Base-by-base conservation (phyloP, 92 coral and sea anemone genomes). In the Epizoanthus stellaris region DNA sequence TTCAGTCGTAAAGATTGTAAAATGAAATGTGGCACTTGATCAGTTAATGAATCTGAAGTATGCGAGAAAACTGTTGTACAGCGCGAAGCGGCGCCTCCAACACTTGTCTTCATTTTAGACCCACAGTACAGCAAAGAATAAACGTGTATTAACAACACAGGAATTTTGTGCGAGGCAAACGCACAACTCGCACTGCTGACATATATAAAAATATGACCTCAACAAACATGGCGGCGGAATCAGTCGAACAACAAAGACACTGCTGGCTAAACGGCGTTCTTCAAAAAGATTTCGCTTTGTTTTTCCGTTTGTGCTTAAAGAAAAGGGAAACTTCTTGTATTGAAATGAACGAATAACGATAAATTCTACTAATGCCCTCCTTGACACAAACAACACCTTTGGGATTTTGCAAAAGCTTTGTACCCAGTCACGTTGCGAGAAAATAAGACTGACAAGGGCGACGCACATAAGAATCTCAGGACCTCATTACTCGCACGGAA, bases 401-500 rank as follows among this genome's bases (percentile, higher is more conserved):
- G 83, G 67, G 83, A 20, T 40, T 79, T 79, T 79, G 13, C 58
- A 39, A 79, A 79, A 39, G 60, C 70, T 19, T 25, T 77, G 23
- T 60, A 74, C 54, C 83, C 83, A 62, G 72, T 59, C 72, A 63
- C 72, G 70, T 62, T 71, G 49, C 45, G 73, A 68, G 49, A 68
- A 38, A 52, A 45, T 3, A 52, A 52, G 14, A 19, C 71, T 45
- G 45, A 8, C 52, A 14, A 62, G 60, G 40, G 39, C 83, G 83
- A 43, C 73, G 72, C 70, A 60, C 53, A 60, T 63, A 62, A 70
- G 83, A 79, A 79, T 79, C 72, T 79, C 72, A 8, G 70, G 65
- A 45, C 71, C 83, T 79, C 83, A 79, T 79, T 79, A 79, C n/a
- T 40, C 83, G 62, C 83, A 79, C 83, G 83, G 72, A 79, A 79